Conservation (phyloP, 2,888 invertebrate genomes). For the Lycia hirtaria region DNA sequence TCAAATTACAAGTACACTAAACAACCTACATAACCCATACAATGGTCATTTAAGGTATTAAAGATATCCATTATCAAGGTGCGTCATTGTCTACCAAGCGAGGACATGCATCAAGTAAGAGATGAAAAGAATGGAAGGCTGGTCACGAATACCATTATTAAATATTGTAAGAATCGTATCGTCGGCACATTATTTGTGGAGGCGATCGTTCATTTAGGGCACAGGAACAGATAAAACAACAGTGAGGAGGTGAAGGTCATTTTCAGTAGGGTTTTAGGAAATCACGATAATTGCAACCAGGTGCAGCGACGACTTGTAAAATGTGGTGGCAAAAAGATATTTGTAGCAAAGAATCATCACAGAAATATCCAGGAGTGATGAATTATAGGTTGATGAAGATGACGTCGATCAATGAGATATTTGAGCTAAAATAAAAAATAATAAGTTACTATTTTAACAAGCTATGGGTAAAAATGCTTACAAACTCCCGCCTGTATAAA, state of each 20-base stretch:
- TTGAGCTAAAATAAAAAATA: too few relatives aligned
- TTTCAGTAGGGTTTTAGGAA: not conserved
- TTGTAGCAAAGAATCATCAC: too few relatives aligned
- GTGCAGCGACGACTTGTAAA: too few relatives aligned
- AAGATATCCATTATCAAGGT: slow-evolving; percentile 47
- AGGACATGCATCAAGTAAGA: slow-evolving; percentile 49
- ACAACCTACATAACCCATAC: slow-evolving; percentile 25
- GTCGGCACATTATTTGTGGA: slow-evolving; percentile 59
- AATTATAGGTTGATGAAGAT: too few relatives aligned
- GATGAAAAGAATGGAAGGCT: slow-evolving; percentile 48
- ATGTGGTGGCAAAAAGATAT: too few relatives aligned
- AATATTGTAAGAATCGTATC: slow-evolving; percentile 60
- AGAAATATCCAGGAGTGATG: too few relatives aligned
- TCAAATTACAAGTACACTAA: slow-evolving; percentile 32
- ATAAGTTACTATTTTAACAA: too few relatives aligned
- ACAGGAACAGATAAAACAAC: slow-evolving; percentile 49
- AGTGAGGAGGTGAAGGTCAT: not conserved
- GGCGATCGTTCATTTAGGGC: slow-evolving; percentile 61
- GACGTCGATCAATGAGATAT: too few relatives aligned
- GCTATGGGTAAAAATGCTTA: too few relatives aligned
- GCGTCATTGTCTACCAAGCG: slow-evolving; percentile 52
- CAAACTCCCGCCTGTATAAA: too few relatives aligned
- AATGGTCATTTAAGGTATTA: slow-evolving; percentile 35
- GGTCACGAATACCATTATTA: slow-evolving; percentile 66
- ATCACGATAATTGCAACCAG: too few relatives aligned